Base-by-base conservation (phyloP, 1,140 invertebrate species). In the Philotrypesis tridentata region DNA sequence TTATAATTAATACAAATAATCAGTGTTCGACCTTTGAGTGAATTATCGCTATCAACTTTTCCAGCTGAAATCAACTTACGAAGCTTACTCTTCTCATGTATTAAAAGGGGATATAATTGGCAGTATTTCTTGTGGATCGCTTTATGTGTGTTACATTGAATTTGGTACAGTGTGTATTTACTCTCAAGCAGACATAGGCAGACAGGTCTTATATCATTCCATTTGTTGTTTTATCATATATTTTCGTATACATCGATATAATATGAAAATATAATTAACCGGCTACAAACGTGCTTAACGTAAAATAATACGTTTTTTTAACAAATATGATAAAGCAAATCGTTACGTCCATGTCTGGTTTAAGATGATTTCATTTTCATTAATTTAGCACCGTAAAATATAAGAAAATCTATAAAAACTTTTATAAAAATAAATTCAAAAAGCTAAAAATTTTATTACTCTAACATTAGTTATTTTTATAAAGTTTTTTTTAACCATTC, bases 1-100 rank as follows among this genome's bases (percentile, higher is more conserved):
- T n/a, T 27, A 74, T 31, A 14, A 81, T 75, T 81, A 75, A 75
- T 81, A 40, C 17, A 81, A 81, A 75, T 68, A 75, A 81, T 81
- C 40, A 81, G 79, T 81, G 79, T 75, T 25, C n/a, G 72, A 68
- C n/a, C 72, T 61, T 68, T 67, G 9, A 80, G 37, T 37, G 43
- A 70, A 61, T 81, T 75, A 60, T 80, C 17, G 33, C 71, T 74
- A 68, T 33, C 37, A 27, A 74, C 23, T 65, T 60, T 73, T 14
- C 8, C 55, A 29, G n/a, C 27, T 65, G 29, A 70, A 65, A 27
- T 61, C 73, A 60, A 71, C 9, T 63, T 76, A 55, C 23, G 25
- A 31, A 40, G 73, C 80, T 77, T 76, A 55, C 48, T 55, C 21
- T 76, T 76, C n/a, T 82, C 55, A 60, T 63, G 25, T 71, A 70